Conservation (phyloP, 2,888 invertebrate species). For the Polydrusus pterygomalis region DNA sequence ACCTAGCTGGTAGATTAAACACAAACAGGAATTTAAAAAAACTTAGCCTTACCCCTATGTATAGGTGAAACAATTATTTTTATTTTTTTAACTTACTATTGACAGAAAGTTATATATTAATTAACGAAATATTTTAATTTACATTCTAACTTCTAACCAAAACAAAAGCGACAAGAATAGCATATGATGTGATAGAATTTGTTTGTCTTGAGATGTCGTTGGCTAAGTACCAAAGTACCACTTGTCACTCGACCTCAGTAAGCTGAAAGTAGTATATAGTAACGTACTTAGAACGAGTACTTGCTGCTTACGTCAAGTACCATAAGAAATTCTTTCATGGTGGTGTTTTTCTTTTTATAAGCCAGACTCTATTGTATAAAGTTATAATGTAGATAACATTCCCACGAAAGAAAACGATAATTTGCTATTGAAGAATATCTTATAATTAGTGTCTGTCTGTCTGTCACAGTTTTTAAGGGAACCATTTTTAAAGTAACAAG, state of each 20-base stretch:
- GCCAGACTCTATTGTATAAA: conserved; percentile 18
- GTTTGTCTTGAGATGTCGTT: conserved; percentile 42
- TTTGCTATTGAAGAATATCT: background rate
- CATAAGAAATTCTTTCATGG: conserved; percentile 34
- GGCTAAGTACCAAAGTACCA: conserved; percentile 52
- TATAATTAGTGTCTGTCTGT: no score
- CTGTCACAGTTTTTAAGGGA: background rate
- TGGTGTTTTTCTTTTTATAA: conserved; percentile 41
- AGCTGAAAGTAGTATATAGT: conserved; percentile 50
- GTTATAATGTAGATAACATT: conserved; percentile 10
- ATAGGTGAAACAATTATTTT: no score
- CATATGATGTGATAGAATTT: conserved; percentile 30
- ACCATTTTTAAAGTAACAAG: no score
- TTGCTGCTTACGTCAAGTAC: conserved; percentile 35
- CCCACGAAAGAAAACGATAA: conserved; percentile 13
- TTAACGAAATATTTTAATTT: background rate
- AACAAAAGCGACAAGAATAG: conserved; percentile 31
- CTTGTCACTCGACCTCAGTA: conserved; percentile 47
- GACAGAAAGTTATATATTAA: no score
- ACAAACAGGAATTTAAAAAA: no score
- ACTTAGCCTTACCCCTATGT: no score
- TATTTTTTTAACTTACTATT: no score
- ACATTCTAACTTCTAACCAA: conserved; percentile 4
- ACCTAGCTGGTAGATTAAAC: background rate
- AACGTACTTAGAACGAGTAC: conserved; percentile 40